Base-by-base conservation (phyloP, 2,797 vertebrate genomes). In the Falco rusticolus region DNA sequence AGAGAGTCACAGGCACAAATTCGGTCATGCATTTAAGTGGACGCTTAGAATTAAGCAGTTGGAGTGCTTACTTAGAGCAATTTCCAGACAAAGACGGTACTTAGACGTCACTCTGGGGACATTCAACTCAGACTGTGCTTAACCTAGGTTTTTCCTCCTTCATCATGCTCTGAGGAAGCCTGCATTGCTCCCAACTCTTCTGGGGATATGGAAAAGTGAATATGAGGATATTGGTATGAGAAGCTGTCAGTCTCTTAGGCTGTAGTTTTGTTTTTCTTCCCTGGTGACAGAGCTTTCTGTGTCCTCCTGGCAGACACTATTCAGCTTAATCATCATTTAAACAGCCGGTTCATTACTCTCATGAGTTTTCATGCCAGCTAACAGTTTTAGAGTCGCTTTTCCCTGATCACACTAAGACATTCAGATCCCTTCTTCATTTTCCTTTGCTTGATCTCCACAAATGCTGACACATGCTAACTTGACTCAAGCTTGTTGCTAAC, bases 311-410 rank as follows among this genome's bases (percentile, higher is more conserved):
- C 76, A 96, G 87, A 72, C 34, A n/a, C 85, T 86, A 37, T 86
- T 90, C 61, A 90, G 77, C 83, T 94, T 96, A 91, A 95, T 95
- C 91, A 94, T 90, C 65, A 72, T 81, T 95, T 92, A 93, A 94
- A 94, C 79, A 64, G 93, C 72, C 90, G 78, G 68, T 91, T 93
- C 79, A 85, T 91, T 94, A 93, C 47, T 93, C 84, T 96, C 76
- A 20, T 41, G 82, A 95, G 92, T 66, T 82, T 76, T 92, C 87
- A 91, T 0, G 5, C 87, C 79, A 85, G 65, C 51, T 93, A 94
- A 94, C 72, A 75, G 92, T 89, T 85, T 75, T 78, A 54, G 54
- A 87, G 61, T 92, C 93, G 61, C 84, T 94, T 94, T 94, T 80
- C 75, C 78, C 82, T 83, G 68, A 92, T 94, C 87, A 95, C 56